Conservation (phyloP, 2,113 vertebrate species). For the Craseonycteris thonglongyai region DNA sequence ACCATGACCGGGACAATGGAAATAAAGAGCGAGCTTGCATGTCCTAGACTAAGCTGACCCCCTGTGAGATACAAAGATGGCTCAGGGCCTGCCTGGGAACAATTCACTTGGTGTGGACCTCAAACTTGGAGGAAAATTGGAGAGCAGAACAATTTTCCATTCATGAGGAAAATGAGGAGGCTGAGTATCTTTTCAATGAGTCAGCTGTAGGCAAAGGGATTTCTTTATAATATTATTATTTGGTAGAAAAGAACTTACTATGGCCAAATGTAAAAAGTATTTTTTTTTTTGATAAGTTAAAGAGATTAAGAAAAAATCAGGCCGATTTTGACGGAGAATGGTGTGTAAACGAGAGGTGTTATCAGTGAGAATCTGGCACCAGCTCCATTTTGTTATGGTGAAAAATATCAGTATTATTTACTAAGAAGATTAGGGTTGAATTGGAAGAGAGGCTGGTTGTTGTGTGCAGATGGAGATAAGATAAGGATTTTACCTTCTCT, state of each 20-base stretch:
- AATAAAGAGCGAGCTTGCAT: not conserved
- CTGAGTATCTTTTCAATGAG: constrained; percentile 74
- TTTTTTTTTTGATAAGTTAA: constrained; percentile 86
- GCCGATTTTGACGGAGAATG: constrained; percentile 87
- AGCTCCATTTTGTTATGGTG: constrained; percentile 87
- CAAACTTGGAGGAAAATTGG: constrained; percentile 73
- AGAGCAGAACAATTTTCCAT: constrained; percentile 70
- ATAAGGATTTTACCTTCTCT: constrained; percentile 90
- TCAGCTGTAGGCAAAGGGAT: constrained; percentile 79
- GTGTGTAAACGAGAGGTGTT: constrained; percentile 91
- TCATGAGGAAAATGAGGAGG: constrained; percentile 59
- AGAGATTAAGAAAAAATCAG: constrained; percentile 86
- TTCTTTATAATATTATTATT: constrained; percentile 85
- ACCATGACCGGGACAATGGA: not conserved
- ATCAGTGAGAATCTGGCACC: constrained; percentile 86
- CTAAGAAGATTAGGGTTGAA: constrained; percentile 98
- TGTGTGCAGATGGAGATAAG: constrained; percentile 99
- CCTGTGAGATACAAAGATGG: constrained; percentile 15
- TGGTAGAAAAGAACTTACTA: constrained; percentile 79
- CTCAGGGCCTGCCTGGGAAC: not conserved
- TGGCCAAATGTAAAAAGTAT: constrained; percentile 83
- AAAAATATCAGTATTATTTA: constrained; percentile 99
- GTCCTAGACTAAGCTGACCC: not conserved
- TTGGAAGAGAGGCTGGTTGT: constrained; percentile 98
- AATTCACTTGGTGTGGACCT: constrained; percentile 55